These are phyloP conservation scores for Periophthalmus modestus DNA, from an alignment of 2,113 vertebrate genomes.

Conservation along the genomic window DNA sequence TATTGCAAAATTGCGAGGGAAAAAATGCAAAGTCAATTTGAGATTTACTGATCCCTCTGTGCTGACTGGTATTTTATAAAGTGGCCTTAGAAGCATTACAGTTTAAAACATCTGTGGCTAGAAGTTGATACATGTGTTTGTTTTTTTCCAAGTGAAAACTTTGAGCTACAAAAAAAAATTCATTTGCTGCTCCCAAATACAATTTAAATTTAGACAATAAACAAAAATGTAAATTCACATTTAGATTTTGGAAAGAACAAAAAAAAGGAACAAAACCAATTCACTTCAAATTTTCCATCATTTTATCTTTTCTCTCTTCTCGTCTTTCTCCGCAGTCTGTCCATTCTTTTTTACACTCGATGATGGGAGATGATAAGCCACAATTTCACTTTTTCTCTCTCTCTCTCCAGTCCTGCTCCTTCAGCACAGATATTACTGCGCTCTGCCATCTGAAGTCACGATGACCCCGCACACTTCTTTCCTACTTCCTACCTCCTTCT, in stretches of 20 bases:
- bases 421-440: conserved; percentile 1
- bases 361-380: background rate
- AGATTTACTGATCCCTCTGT: no score
- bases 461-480: conserved; percentile 12
- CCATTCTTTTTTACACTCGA: background rate
- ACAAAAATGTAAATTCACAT: background rate
- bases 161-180: no score
- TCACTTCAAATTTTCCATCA: background rate
- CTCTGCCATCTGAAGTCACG: conserved; percentile 1
- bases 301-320: background rate
- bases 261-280: background rate
- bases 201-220: background rate
- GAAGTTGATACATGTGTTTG: no score
- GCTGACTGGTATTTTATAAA: no score
- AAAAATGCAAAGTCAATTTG: no score
- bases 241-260: no score
- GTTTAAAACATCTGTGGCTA: no score
- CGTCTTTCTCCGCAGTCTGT: background rate
- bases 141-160: no score
- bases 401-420: conserved; percentile 5
- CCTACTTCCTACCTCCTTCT: background rate
- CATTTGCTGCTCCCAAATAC: background rate
- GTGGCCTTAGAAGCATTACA: no score
- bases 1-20: no score
- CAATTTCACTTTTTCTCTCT: background rate